These are phyloP conservation scores for Aleiodes sp. DNA, from an alignment of 1,140 invertebrate species.

Conservation along the genomic window DNA sequence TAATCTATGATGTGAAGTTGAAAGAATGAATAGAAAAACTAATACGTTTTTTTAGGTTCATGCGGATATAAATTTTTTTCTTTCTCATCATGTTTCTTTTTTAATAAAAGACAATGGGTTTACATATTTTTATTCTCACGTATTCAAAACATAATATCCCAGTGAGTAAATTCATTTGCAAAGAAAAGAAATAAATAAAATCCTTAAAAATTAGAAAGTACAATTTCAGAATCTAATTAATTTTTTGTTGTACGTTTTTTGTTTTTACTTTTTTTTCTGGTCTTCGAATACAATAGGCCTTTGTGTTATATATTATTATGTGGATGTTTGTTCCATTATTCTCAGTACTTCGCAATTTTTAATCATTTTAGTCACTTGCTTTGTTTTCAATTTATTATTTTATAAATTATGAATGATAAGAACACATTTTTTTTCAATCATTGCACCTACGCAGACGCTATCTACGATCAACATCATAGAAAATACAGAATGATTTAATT, in stretches of 20 bases:
- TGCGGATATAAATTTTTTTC: not conserved
- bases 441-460: constrained; percentile 36
- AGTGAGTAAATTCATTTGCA: constrained; percentile 19
- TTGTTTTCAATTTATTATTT: constrained; percentile 27
- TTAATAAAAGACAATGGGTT: constrained; percentile 45
- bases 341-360: not conserved
- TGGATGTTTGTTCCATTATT: not conserved
- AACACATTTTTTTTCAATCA: constrained; percentile 46
- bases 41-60: not conserved
- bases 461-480: constrained; percentile 47
- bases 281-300: constrained; percentile 42
- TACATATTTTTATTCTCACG: constrained; percentile 38
- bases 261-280: constrained; percentile 7
- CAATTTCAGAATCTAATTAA: not conserved
- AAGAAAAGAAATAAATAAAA: constrained; percentile 28
- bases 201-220: constrained; percentile 17
- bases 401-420: constrained; percentile 46
- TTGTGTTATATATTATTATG: not conserved
- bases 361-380: not conserved
- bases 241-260: constrained; percentile 11
- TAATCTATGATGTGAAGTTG: too few relatives aligned
- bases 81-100: constrained; percentile 38
- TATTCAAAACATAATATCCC: constrained; percentile 31
- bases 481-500: constrained; percentile 48
- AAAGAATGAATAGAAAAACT: not conserved